Conservation (phyloP, 1,140 invertebrate genomes). For the Megathymus violae region DNA sequence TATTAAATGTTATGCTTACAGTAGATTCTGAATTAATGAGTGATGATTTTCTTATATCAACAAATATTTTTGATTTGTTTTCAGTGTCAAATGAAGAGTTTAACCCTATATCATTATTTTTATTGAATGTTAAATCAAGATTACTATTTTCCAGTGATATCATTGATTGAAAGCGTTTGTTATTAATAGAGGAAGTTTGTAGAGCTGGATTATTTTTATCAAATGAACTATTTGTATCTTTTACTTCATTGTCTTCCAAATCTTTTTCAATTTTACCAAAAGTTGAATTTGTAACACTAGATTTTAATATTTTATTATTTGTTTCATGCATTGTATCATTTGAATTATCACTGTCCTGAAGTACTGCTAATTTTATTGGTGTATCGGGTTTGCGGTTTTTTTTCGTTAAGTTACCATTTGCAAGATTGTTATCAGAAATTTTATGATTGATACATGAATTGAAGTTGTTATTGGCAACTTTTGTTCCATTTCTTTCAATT, state of each 20-base stretch:
- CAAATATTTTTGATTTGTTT: conserved; percentile 23
- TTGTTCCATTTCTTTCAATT: too few species aligned
- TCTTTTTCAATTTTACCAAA: conserved; percentile 17
- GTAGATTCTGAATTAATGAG: conserved; percentile 55
- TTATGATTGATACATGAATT: too few species aligned
- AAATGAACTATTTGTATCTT: conserved; percentile 30
- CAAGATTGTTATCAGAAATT: too few species aligned
- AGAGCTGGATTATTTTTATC: conserved; percentile 27
- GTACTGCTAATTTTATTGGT: too few species aligned
- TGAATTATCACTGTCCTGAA: background rate
- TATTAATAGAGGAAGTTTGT: conserved; percentile 14
- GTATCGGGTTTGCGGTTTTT: too few species aligned
- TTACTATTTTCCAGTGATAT: conserved; percentile 26
- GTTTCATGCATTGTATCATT: background rate
- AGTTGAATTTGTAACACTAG: conserved; percentile 21
- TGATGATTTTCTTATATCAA: conserved; percentile 46
- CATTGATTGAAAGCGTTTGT: conserved; percentile 8
- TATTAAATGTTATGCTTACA: conserved; percentile 50
- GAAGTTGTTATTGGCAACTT: too few species aligned
- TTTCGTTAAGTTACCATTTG: too few species aligned
- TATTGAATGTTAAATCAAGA: conserved; percentile 43
- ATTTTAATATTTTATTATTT: background rate
- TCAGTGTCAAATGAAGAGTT: conserved; percentile 43
- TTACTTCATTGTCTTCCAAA: conserved; percentile 1
- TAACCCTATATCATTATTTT: conserved; percentile 32